A percentile compares a stretch with the other conserved stretches of the same genome.
Evolutionary conservation across 2,113 vertebrate species (phyloP).

Genomic region (Jaculus jaculus): DNA sequence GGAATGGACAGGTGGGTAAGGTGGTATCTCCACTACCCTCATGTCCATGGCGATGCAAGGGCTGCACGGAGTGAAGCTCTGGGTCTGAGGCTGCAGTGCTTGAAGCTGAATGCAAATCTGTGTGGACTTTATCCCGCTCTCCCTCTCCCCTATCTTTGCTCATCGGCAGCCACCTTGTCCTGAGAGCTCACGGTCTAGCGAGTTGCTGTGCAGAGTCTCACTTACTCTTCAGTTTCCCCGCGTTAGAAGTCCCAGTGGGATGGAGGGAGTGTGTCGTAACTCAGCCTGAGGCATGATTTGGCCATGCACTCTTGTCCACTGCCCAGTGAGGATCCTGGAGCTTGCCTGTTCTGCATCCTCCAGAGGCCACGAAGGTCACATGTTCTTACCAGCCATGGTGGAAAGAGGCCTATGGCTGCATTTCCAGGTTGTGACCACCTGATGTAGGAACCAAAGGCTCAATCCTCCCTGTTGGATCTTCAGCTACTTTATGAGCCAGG

Average conservation of each 20-base stretch:
- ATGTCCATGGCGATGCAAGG: not conserved
- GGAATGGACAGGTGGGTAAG: no score
- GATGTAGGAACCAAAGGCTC: fast-evolving
- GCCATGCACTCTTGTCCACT: no score
- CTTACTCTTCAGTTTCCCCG: no score
- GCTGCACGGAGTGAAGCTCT: not conserved
- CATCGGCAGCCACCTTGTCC: fast-evolving
- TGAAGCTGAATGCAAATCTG: not conserved
- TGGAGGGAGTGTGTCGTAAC: no score
- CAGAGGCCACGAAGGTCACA: not conserved
- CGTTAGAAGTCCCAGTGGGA: no score
- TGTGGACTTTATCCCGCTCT: not conserved
- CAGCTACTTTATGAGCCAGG: not conserved
- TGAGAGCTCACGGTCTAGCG: not conserved
- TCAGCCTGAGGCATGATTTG: no score
- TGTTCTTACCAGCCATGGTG: not conserved
- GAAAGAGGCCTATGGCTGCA: fast-evolving
- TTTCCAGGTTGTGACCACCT: not conserved
- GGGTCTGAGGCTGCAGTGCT: no score
- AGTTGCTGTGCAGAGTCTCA: not conserved
- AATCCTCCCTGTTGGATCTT: not conserved
- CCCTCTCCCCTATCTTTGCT: not conserved
- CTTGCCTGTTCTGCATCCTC: no score
- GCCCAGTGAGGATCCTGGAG: fast-evolving
- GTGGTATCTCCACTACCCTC: fast-evolving